Base-by-base conservation (phyloP, 1,140 invertebrate genomes). In the Papilio dardanus region DNA sequence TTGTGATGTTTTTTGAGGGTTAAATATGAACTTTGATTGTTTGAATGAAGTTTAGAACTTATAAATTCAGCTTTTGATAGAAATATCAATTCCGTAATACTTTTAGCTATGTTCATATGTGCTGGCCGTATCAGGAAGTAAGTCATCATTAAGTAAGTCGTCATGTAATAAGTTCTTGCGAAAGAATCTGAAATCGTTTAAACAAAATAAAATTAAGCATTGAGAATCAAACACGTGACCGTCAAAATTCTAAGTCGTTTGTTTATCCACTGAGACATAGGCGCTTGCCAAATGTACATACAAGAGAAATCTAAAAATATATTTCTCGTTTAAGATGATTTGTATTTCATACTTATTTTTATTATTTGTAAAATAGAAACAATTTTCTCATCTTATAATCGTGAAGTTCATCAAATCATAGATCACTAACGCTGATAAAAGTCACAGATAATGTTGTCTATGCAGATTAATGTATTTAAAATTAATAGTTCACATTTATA, bases 401-500 rank as follows among this genome's bases (percentile, higher is more conserved):
- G 7, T 14, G 21, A 28, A 28, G 21, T 28, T 28, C 28, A 58
- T 58, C 8, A 30, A 28, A 58, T 58, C 54, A 58, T 28, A 28
- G 54, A 62, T 62, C 54, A 62, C 24, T 4, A 62, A 62, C 5
- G 54, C 10, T 62, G 24, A 62, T 62, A 62, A 62, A 62, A 28
- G 54, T 62, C 24, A 62, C 54, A 62, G 24, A 62, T 16, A 28
- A 62, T 30, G 12, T 30, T 28, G 14, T 62, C 19, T 28, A 62
- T 28, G 19, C 75, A 54, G 78, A 83, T 82, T 74, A 75, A 81
- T 81, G 74, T 76, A 42, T 69, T 40, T 66, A 28, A 65, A 71
- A 80, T 77, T 69, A 30, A 69, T 40, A 82, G 33, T 79, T 75
- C 81, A 86, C 81, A 81, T 86, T 86, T 88, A 90, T 85, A 87